Conservation (phyloP, 2,113 vertebrate genomes). For the Lepisosteus osseus region DNA sequence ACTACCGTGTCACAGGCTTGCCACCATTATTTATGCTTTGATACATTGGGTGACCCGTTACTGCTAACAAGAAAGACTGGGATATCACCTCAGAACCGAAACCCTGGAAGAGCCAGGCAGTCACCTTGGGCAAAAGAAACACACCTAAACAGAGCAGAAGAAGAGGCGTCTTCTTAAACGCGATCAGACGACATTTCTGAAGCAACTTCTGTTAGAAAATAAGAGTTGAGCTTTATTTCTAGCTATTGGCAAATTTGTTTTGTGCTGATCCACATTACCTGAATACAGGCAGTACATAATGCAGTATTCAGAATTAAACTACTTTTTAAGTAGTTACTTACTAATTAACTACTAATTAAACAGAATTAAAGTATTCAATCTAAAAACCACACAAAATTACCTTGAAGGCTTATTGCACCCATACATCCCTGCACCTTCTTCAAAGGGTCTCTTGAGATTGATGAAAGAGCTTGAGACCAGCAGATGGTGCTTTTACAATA, state of each 20-base stretch:
- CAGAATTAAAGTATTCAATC: too few relatives aligned
- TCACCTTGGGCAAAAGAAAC: conserved; percentile 6
- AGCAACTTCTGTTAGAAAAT: background rate
- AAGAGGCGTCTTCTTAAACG: background rate
- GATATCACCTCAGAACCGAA: background rate
- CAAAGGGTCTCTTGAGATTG: conserved; percentile 11
- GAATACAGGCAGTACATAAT: too few relatives aligned
- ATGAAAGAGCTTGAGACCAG: background rate
- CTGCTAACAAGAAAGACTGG: background rate
- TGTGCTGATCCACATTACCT: too few relatives aligned
- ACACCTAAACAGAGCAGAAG: too few relatives aligned
- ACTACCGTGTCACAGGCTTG: conserved; percentile 8
- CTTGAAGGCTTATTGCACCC: too few relatives aligned
- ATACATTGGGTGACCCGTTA: background rate
- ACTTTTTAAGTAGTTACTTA: too few relatives aligned
- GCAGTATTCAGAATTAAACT: too few relatives aligned
- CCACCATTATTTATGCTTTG: background rate
- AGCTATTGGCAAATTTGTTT: too few relatives aligned
- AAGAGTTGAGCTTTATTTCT: background rate
- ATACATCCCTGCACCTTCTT: background rate
- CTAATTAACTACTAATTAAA: too few relatives aligned
- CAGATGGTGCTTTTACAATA: conserved; percentile 15
- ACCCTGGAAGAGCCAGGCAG: background rate
- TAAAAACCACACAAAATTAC: too few relatives aligned
- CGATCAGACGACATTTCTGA: background rate